A percentile compares a stretch with the other conserved stretches of the same genome.
Evolutionary conservation across 1,140 invertebrate genomes (phyloP).

Genomic region (Mya arenaria): DNA sequence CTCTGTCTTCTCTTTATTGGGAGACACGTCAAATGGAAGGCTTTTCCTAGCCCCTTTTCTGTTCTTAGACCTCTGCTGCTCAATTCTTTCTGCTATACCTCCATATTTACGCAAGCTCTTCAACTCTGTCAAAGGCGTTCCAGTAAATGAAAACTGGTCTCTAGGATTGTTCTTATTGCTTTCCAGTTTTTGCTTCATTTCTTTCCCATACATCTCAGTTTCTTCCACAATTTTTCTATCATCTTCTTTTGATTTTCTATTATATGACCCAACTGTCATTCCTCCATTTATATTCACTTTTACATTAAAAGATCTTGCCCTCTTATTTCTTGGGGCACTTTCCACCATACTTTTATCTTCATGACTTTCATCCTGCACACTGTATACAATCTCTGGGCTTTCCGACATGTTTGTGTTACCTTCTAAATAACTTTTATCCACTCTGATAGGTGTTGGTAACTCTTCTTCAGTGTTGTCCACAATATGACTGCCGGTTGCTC

Average conservation of each 20-base stretch:
- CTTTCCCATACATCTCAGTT: no score
- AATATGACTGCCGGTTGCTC: background rate
- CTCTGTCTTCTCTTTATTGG: no score
- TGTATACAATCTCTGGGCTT: slow-evolving; percentile 32
- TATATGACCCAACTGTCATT: no score
- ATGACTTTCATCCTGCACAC: background rate
- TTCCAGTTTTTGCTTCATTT: no score
- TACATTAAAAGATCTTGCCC: no score
- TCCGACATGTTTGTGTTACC: background rate
- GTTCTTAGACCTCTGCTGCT: background rate
- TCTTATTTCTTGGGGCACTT: no score
- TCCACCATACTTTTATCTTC: background rate
- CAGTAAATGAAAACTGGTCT: slow-evolving; percentile 1
- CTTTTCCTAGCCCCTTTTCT: slow-evolving; percentile 15
- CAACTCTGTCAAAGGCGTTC: slow-evolving; percentile 15
- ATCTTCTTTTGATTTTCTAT: no score
- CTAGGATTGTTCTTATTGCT: no score
- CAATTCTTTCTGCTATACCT: slow-evolving; percentile 31
- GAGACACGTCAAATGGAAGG: slow-evolving; percentile 11
- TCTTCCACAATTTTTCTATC: no score
- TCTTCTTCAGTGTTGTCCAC: no score
- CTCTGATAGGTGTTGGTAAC: background rate
- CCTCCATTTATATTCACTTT: no score
- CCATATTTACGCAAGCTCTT: background rate
- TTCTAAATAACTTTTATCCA: background rate